Base-by-base conservation (phyloP, 1,140 invertebrate genomes). In the Magallana angulata region DNA sequence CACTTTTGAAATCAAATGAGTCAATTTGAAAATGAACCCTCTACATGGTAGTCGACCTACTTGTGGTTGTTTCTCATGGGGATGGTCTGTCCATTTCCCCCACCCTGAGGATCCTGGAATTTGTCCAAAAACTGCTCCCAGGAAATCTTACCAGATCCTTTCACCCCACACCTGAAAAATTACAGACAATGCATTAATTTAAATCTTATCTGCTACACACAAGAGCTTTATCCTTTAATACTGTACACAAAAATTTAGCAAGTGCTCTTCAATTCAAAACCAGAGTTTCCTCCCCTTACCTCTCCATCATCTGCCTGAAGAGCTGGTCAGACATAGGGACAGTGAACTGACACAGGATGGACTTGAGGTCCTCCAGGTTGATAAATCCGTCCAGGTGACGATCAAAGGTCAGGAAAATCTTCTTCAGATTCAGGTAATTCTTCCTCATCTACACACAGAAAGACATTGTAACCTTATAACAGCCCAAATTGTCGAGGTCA, bases 81-180 rank as follows among this genome's bases (percentile, higher is more conserved):
- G 14, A 94, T 36, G 58, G 93, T 94, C 86, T 94, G 93, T 14
- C 94, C 94, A 91, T 94, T 94, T 36, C 92, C 92, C n/a, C 82
- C 58, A 16, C 89, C 90, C 36, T 91, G 89, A 24, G 93, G 91
- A 88, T 93, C 91, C 84, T 94, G 93, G 89, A 94, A 94, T 81
- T 94, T 94, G 36, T 93, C 91, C 68, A 94, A 87, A 85, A 94
- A 93, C n/a, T 88, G 59, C 90, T 94, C 94, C 94, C 94, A 94
- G n/a, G 91, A 91, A 48, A 94, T 91, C 84, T 91, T 91, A 1
- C 92, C 91, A 30, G 91, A 91, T 36, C 92, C 94, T 76, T 88
- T 91, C 1, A 94, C 91, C 76, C 91, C 91, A 92, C 92, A 93
- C 84, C 93, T 94, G 87, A 3, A 91, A 88, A 30, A 83, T 36